Conservation (phyloP, 2,888 invertebrate species). For the Calameuta filiformis region DNA sequence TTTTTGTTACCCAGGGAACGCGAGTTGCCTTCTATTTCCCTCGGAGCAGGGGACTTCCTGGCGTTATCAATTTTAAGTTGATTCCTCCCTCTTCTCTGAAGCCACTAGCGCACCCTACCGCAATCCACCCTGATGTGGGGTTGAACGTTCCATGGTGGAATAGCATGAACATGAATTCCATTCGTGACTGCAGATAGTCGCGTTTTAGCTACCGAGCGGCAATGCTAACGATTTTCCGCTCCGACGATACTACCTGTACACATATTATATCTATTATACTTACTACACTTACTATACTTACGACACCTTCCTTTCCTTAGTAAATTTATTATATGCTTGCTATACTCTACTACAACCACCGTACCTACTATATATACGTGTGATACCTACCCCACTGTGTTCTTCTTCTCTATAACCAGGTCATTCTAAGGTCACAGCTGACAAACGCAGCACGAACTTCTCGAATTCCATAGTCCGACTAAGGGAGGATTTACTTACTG, state of each 20-base stretch:
- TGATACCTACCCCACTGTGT: too few species aligned
- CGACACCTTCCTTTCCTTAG: too few species aligned
- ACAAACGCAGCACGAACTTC: not conserved
- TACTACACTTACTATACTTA: too few species aligned
- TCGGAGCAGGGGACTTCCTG: not conserved
- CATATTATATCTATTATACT: too few species aligned
- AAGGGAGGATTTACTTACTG: not conserved
- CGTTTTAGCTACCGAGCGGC: not conserved
- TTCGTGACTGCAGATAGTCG: slow-evolving; percentile 1
- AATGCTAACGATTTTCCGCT: not conserved
- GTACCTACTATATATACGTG: too few species aligned
- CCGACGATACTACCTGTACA: too few species aligned
- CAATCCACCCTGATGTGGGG: not conserved
- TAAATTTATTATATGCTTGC: too few species aligned
- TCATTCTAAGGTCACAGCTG: not conserved
- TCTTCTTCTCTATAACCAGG: not conserved
- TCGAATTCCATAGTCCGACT: not conserved
- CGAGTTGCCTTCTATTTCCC: too few species aligned
- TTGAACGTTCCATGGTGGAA: not conserved
- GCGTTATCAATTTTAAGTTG: not conserved
- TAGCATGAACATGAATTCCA: not conserved
- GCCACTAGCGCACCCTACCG: too few species aligned
- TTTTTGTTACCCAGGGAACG: too few species aligned
- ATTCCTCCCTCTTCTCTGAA: too few species aligned
- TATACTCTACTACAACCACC: too few species aligned